Evolutionary conservation across 2,888 invertebrate species (phyloP).

Genomic region (Drosophila macrospina): DNA sequence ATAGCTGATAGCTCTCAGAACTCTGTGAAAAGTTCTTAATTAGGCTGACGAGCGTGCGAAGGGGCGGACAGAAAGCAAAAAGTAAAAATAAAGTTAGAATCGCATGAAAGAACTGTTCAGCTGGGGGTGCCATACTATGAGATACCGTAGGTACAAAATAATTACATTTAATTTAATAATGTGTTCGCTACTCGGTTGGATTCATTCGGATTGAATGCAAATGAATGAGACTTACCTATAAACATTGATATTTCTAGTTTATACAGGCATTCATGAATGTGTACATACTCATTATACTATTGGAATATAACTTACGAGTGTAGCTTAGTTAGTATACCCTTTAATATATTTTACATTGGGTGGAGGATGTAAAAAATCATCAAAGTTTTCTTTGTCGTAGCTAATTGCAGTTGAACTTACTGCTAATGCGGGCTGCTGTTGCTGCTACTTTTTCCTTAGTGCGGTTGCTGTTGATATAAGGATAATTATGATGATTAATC

Average conservation of each 20-base stretch:
- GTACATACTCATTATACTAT: background rate
- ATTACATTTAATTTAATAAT: background rate
- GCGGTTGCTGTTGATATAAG: slow-evolving; percentile 27
- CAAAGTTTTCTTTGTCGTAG: slow-evolving; percentile 51
- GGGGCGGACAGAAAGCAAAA: background rate
- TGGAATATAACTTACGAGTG: too few relatives aligned
- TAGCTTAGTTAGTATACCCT: background rate
- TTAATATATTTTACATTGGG: background rate
- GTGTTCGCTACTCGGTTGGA: too few relatives aligned
- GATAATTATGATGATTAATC: slow-evolving; percentile 49
- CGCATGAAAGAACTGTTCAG: too few relatives aligned
- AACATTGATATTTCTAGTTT: too few relatives aligned
- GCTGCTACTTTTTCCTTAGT: slow-evolving; percentile 6
- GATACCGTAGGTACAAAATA: background rate
- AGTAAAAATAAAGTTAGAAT: too few relatives aligned
- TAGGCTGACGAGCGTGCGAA: slow-evolving; percentile 45
- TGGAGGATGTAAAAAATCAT: slow-evolving; percentile 2
- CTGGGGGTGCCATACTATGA: background rate
- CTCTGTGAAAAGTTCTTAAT: slow-evolving; percentile 64
- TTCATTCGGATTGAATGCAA: too few relatives aligned
- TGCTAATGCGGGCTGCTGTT: slow-evolving; percentile 34
- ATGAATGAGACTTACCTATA: background rate
- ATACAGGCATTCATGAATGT: too few relatives aligned
- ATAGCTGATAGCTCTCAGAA: background rate
- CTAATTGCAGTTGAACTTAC: slow-evolving; percentile 68